Conservation (phyloP, 2,797 vertebrate genomes). For the Glyptemys insculpta region DNA sequence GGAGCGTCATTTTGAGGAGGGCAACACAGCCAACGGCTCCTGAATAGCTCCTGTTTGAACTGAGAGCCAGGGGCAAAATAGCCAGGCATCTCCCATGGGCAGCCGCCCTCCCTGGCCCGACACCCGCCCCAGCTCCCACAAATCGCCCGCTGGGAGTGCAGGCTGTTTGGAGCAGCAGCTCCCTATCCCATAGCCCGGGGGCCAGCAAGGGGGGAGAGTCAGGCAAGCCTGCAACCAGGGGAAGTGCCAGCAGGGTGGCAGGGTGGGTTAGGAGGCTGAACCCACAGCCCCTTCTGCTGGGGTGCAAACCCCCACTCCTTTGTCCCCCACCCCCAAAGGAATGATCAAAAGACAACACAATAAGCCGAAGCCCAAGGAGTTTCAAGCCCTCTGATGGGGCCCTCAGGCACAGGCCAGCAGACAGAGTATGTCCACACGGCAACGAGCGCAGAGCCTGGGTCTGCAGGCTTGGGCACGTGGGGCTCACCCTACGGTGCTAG, state of each 20-base stretch:
- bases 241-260: neutral
- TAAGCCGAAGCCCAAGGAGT: neutral
- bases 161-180: neutral
- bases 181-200: neutral
- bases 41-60: neutral
- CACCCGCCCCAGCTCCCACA: neutral
- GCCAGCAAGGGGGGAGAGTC: neutral
- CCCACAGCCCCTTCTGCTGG: neutral
- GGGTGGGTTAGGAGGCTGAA: neutral
- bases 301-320: neutral
- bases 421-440: too few relatives aligned
- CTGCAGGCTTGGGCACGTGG: too few relatives aligned
- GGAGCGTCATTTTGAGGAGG: neutral
- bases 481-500: too few relatives aligned
- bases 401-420: neutral
- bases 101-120: neutral
- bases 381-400: neutral
- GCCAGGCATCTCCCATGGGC: neutral
- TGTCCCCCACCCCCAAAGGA: neutral
- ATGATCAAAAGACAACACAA: neutral
- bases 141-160: neutral
- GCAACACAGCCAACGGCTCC: neutral
- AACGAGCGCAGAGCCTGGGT: too few relatives aligned
- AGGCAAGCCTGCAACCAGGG: neutral
- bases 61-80: neutral